These are phyloP conservation scores for Strigamia crassipes DNA, from an alignment of 2,888 invertebrate genomes.

Conservation along the genomic window DNA sequence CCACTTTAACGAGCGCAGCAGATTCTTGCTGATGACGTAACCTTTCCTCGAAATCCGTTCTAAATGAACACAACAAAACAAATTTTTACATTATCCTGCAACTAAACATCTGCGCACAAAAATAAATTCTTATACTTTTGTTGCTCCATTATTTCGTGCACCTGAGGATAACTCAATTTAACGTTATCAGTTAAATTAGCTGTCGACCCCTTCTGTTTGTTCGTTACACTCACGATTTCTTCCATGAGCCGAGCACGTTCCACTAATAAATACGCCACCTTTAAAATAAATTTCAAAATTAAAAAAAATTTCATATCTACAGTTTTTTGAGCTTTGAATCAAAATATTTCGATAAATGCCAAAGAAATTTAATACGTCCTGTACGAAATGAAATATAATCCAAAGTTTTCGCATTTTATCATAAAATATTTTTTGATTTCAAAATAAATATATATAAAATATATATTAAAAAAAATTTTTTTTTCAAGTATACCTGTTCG, in stretches of 20 bases:
- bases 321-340: not conserved
- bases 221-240: conserved; percentile 1
- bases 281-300: not conserved
- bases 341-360: too few relatives aligned
- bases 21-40: conserved; percentile 47
- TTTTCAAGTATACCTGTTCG: conserved; percentile 59
- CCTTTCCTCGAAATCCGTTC: conserved; percentile 48
- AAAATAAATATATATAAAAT: not conserved
- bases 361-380: too few relatives aligned
- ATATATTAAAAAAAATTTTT: not conserved
- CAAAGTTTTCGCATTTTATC: not conserved
- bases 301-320: not conserved
- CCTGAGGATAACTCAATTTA: conserved; percentile 32
- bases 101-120: not conserved
- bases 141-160: conserved; percentile 25
- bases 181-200: conserved; percentile 44
- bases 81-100: not conserved
- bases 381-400: too few relatives aligned
- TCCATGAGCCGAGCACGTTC: conserved; percentile 31
- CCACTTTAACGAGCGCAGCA: conserved; percentile 47
- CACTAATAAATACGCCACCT: conserved; percentile 46
- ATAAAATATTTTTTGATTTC: not conserved
- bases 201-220: not conserved
- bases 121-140: conserved; percentile 24
- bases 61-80: not conserved